These are phyloP conservation scores for Protomyctophum bolini DNA, from an alignment of 2,113 vertebrate genomes.

Conservation along the genomic window DNA sequence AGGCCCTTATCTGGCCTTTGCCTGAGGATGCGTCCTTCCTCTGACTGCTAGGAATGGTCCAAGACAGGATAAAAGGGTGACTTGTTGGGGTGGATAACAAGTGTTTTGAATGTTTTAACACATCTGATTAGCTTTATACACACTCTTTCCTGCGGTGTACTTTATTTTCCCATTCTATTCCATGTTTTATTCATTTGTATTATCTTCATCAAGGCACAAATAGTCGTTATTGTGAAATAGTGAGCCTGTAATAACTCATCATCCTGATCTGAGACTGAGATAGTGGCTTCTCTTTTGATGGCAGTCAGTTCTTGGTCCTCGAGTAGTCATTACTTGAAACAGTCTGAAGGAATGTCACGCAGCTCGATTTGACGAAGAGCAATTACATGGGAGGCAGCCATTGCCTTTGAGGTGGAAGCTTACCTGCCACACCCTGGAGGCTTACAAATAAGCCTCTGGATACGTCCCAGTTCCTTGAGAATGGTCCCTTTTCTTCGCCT, in stretches of 20 bases:
- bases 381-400: conserved; percentile 64
- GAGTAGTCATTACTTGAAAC: conserved; percentile 52
- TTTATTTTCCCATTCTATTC: conserved; percentile 1
- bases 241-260: conserved; percentile 27
- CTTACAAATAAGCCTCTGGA: conserved; percentile 63
- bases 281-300: conserved; percentile 47
- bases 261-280: conserved; percentile 45
- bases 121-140: neutral
- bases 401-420: conserved; percentile 60
- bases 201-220: neutral
- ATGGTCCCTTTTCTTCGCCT: conserved; percentile 31
- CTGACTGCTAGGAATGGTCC: conserved; percentile 30
- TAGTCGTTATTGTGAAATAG: conserved; percentile 30
- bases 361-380: conserved; percentile 61
- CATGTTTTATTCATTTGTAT: conserved; percentile 20
- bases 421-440: conserved; percentile 62
- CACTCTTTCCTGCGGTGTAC: conserved; percentile 5
- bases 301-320: conserved; percentile 42
- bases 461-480: conserved; percentile 46
- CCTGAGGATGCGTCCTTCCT: conserved; percentile 63
- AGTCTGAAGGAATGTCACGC: conserved; percentile 62
- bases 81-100: conserved; percentile 28
- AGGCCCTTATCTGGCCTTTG: conserved; percentile 65
- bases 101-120: conserved; percentile 23
- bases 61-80: conserved; percentile 33